A percentile compares a stretch with the other conserved stretches of the same genome.
phyloP scores from a whole-genome alignment of 2,888 invertebrate genomes.

The Cyrtodaria siliqua region DNA sequence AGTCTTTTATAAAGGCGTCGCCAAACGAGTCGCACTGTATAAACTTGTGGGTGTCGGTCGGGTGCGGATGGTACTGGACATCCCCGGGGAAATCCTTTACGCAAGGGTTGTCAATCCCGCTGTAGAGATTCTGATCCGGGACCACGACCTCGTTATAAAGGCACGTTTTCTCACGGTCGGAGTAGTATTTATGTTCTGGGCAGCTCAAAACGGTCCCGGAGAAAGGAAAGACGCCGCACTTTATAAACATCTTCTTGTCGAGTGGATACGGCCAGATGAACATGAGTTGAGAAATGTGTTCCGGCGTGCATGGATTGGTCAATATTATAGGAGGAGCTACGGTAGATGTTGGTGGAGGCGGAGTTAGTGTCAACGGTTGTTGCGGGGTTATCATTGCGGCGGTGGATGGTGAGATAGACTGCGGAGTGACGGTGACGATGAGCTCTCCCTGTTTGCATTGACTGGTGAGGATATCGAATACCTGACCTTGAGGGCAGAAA shows the following conservation, averaged over 20 bases:
- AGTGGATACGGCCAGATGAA: slow-evolving; percentile 64
- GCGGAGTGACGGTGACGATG: background rate
- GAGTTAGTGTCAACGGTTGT: slow-evolving; percentile 7
- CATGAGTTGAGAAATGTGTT: slow-evolving; percentile 34
- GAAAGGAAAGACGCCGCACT: slow-evolving; percentile 65
- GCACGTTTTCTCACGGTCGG: slow-evolving; percentile 61
- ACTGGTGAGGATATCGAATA: slow-evolving; percentile 26
- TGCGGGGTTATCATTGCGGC: background rate
- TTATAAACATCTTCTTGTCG: slow-evolving; percentile 66
- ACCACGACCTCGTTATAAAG: slow-evolving; percentile 56
- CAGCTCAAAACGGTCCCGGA: slow-evolving; percentile 65
- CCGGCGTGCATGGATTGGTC: slow-evolving; percentile 58
- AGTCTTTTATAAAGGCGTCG: slow-evolving; percentile 70
- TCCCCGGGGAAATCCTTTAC: slow-evolving; percentile 23
- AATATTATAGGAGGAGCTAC: slow-evolving; percentile 20
- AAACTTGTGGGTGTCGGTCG: slow-evolving; percentile 64
- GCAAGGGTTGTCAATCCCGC: slow-evolving; percentile 51
- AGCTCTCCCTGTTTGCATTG: background rate
- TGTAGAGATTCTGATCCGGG: slow-evolving; percentile 26
- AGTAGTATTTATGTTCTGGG: slow-evolving; percentile 58
- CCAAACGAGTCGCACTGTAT: slow-evolving; percentile 79
- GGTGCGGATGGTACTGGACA: slow-evolving; percentile 65
- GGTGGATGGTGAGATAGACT: background rate
- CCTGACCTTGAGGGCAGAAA: slow-evolving; percentile 40
- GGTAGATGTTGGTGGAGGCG: background rate